phyloP scores from a whole-genome alignment of 2,113 vertebrate genomes.

The Rhinogobius similis region DNA sequence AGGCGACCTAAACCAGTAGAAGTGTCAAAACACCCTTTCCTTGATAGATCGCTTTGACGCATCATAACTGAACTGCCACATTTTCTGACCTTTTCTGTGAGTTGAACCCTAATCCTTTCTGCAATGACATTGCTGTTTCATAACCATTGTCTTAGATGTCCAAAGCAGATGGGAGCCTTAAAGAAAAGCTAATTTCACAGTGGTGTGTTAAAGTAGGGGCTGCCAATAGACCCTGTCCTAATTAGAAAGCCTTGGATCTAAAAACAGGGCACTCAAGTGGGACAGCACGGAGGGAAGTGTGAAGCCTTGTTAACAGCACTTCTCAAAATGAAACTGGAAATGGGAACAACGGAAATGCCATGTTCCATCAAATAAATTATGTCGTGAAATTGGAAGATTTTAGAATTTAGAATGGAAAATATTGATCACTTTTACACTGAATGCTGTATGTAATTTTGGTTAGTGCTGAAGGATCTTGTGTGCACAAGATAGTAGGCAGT shows the following conservation, averaged over 20 bases:
- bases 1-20: too few relatives aligned
- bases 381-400: neutral
- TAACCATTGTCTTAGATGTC: neutral
- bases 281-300: slow-evolving; percentile 31
- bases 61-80: neutral
- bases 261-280: slow-evolving; percentile 63
- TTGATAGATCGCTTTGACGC: too few relatives aligned
- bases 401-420: neutral
- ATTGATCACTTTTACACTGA: too few relatives aligned
- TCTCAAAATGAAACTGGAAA: slow-evolving; percentile 12
- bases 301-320: slow-evolving; percentile 33
- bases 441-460: too few relatives aligned
- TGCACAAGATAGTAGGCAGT: too few relatives aligned
- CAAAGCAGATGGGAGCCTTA: neutral
- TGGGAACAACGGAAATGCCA: neutral
- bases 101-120: neutral
- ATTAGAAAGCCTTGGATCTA: slow-evolving; percentile 46
- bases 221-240: slow-evolving; percentile 51
- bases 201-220: slow-evolving; percentile 7
- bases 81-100: neutral
- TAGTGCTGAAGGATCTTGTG: too few relatives aligned
- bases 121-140: neutral
- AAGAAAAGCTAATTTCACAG: slow-evolving; percentile 5
- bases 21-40: too few relatives aligned
- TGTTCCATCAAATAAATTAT: neutral